Conservation (phyloP, 2,888 invertebrate species). For the Hoplodrina blanda region DNA sequence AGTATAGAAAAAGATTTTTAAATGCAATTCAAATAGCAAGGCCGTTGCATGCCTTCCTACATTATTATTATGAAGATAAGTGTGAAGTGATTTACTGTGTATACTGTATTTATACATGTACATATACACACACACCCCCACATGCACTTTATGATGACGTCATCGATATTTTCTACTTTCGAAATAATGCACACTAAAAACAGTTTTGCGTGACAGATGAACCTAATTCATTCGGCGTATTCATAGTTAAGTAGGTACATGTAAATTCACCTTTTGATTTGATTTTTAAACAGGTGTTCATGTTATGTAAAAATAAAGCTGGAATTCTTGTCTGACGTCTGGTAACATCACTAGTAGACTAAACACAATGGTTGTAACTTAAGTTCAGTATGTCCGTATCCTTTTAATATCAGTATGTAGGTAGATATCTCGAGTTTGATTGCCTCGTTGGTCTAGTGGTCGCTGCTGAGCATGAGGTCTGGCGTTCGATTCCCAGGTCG, state of each 20-base stretch:
- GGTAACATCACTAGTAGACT: slow-evolving; percentile 19
- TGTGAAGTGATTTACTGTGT: slow-evolving; percentile 3
- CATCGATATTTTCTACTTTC: slow-evolving; percentile 25
- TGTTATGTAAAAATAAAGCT: neutral
- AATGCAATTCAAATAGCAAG: slow-evolving; percentile 14
- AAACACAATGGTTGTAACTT: slow-evolving; percentile 27
- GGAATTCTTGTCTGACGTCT: slow-evolving; percentile 16
- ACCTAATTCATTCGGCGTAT: slow-evolving; percentile 6
- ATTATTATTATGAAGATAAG: neutral
- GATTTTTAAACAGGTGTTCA: slow-evolving; percentile 6
- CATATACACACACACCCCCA: neutral
- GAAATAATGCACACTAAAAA: slow-evolving; percentile 25
- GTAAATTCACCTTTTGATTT: neutral
- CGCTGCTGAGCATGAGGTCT: too few species aligned
- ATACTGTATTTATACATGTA: neutral
- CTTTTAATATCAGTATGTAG: neutral
- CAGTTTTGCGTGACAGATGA: neutral
- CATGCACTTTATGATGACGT: neutral
- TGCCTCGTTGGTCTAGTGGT: too few species aligned
- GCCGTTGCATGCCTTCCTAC: slow-evolving; percentile 1
- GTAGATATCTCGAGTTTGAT: too few species aligned
- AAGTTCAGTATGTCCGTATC: neutral
- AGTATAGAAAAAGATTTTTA: neutral
- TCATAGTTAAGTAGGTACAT: neutral
- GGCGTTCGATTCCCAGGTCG: too few species aligned